Base-by-base conservation (phyloP, 2,113 vertebrate species). In the Willisornis vidua region DNA sequence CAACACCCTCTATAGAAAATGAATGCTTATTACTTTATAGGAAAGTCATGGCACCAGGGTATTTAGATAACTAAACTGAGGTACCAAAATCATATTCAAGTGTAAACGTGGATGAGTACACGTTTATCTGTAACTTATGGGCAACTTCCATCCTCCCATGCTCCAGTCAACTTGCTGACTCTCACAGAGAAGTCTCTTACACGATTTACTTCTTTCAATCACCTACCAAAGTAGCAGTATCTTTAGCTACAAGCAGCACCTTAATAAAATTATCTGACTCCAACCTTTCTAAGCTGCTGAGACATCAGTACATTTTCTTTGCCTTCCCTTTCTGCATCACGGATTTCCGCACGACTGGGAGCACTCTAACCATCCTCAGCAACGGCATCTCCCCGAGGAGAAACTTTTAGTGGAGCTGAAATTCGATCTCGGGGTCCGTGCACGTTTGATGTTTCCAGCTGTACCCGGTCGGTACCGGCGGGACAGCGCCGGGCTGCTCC, bases 381-480 rank as follows among this genome's bases (percentile, higher is more conserved):
- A 6, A 1, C 0, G 6, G 20, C 87, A 11, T 2, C 16, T 9
- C 62, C 12, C 1, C 0, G 12, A 41, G 41, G 18, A 9, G 12
- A 41, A 13, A 29, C 17, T 41, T 43, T 25, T 12, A 9, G 12
- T n/a, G 79, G 7, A 15, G 18, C 28, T 2, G n/a, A 3, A 17
- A 15, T 49, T 3, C 15, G 23, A 3, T 9, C 3, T 7, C 1
- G 9, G 33, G 5, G 6, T 13, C 57, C 2, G 33, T 0, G 8
- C 15, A 1, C 45, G 0, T 5, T 1, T 0, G 4, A 17, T 0
- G 26, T 10, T 2, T 6, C 45, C 46, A 6, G 2, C 28, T 39
- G 45, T 7, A 49, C 8, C 37, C 41, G 3, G 8, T 19, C 24
- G 17, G 17, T 1, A 10, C 35, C 37, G 3, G 49, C 57, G 37